A percentile compares a stretch with the other conserved stretches of the same genome.
Evolutionary conservation across 2,113 vertebrate genomes (phyloP).

Genomic region (Cardinalis cardinalis): DNA sequence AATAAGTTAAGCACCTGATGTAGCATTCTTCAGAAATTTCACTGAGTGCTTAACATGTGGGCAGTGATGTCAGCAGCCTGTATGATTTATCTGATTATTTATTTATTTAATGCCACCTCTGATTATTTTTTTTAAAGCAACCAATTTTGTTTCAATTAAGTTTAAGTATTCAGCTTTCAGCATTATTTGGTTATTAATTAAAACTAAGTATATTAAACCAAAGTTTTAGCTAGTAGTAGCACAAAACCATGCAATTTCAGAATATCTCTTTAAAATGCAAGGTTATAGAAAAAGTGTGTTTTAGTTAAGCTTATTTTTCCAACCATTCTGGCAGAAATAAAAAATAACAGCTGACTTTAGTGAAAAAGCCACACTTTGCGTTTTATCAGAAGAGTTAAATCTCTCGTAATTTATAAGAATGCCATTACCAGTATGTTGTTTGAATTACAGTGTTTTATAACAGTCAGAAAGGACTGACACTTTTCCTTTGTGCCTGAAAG

Average conservation of each 20-base stretch:
- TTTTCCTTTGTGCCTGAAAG: neutral
- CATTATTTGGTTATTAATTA: neutral
- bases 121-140: rapidly evolving
- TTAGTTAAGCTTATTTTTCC: neutral
- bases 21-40: neutral
- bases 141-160: neutral
- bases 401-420: neutral
- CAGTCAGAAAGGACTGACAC: neutral
- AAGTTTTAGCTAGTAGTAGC: neutral
- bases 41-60: neutral
- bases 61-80: neutral
- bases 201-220: neutral
- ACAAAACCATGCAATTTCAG: neutral
- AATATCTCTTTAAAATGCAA: neutral
- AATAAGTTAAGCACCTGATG: neutral
- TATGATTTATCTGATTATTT: neutral
- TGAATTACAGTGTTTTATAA: neutral
- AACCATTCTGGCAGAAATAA: neutral
- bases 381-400: neutral
- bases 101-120: neutral
- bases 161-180: neutral
- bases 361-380: neutral
- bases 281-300: neutral
- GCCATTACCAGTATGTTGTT: neutral
- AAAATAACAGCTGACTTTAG: neutral